Evolutionary conservation across 2,797 vertebrate species (phyloP).

Genomic region (Cheirogaleus major): DNA sequence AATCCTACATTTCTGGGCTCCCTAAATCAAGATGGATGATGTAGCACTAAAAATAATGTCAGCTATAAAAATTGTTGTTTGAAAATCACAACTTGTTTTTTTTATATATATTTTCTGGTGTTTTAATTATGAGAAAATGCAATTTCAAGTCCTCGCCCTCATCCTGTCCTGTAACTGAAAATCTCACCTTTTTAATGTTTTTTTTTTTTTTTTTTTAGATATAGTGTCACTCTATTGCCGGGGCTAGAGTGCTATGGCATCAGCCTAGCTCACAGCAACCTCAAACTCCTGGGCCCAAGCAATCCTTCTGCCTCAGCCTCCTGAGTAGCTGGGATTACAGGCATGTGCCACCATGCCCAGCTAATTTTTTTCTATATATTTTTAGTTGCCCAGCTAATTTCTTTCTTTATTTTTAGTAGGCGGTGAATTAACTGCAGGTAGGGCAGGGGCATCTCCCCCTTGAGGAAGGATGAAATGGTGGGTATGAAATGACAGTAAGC

Average conservation of each 20-base stretch:
- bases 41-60: conserved; percentile 1
- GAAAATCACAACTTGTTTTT: not conserved
- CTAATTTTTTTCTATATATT: no score
- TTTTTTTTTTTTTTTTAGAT: no score
- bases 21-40: conserved; percentile 33
- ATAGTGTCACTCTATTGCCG: no score
- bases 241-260: no score
- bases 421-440: not conserved
- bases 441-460: not conserved
- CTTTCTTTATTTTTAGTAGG: no score
- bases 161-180: not conserved
- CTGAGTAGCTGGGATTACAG: no score
- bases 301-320: no score
- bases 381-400: no score
- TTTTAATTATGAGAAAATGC: conserved; percentile 43
- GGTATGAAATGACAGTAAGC: not conserved
- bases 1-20: not conserved
- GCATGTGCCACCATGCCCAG: no score
- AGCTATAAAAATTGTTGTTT: conserved; percentile 12
- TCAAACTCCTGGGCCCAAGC: no score
- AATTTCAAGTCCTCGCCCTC: not conserved
- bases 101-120: not conserved
- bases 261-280: no score
- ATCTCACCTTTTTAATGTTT: not conserved
- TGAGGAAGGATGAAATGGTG: not conserved